Percentiles rank a stretch among this genome's conserved stretches.
Evolutionary conservation across 2,888 invertebrate genomes (phyloP).

Genomic region (Tortricodes alternella): DNA sequence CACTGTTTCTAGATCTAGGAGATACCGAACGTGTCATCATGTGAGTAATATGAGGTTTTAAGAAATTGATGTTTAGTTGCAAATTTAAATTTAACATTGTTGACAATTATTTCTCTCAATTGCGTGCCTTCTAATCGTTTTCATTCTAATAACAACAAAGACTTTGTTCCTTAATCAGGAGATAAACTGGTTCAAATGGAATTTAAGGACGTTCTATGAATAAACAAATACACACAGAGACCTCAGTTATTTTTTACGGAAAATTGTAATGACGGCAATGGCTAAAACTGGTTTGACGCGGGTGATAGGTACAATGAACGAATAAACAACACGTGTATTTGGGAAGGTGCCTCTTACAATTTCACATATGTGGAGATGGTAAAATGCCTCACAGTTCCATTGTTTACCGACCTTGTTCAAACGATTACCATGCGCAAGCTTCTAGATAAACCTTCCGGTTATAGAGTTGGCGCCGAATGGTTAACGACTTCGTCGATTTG

Average conservation of each 20-base stretch:
- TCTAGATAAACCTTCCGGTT: neutral
- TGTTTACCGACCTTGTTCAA: neutral
- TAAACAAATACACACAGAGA: too few relatives aligned
- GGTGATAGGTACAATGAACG: too few relatives aligned
- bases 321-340: neutral
- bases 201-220: too few relatives aligned
- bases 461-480: neutral
- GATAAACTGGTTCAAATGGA: too few relatives aligned
- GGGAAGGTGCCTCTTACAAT: neutral
- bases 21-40: neutral
- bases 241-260: too few relatives aligned
- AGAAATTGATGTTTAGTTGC: too few relatives aligned
- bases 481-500: slow-evolving; percentile 10
- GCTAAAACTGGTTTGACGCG: too few relatives aligned
- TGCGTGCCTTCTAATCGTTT: neutral
- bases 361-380: neutral
- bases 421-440: neutral
- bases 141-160: too few relatives aligned
- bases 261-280: too few relatives aligned
- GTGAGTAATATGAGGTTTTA: neutral
- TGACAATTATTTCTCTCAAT: neutral
- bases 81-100: too few relatives aligned
- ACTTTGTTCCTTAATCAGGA: too few relatives aligned
- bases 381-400: neutral
- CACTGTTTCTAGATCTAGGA: neutral